Evolutionary conservation across 2,797 vertebrate genomes (phyloP), one percentile per base, ranked within the genome.

Genomic region (Trachurus trachurus): DNA sequence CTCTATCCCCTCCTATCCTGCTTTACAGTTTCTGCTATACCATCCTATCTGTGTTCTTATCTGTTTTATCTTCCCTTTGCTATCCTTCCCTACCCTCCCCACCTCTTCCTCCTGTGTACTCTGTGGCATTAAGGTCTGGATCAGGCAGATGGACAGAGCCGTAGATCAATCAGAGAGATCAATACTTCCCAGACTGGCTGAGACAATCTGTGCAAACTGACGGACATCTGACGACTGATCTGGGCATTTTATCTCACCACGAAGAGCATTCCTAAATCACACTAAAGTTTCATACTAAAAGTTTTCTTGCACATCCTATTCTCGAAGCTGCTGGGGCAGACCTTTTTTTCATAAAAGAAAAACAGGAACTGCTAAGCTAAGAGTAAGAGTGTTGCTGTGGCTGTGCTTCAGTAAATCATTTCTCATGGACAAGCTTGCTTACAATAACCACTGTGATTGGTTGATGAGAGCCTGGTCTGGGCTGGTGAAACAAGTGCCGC

Each of bases 131-230:
- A 83, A 82, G 81, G 86, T 81, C 86, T 61, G 77, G 81, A 88
- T 91, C 89, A 84, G 81, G 86, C 94, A 95, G 94, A 94, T 94
- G 93, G 94, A 94, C 88, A 66, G 80, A 81, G 87, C 84, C 84
- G 65, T 66, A 70, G 89, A 95, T 95, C 94, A 94, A 93, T 94
- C 89, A 69, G 69, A 66, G 66, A 59, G 88, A 95, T 95, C 93
- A 92, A 95, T 94, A 94, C 78, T 61, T 85, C 63, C 70, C 87
- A 90, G 87, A 92, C 90, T 85, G 89, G 88, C 78, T 84, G 77
- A 87, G 85, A 66, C 71, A 64, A 87, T 87, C 87, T 75, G 80
- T 50, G 66, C 70, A 68, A 84, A 83, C 80, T 82, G 88, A 89
- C 42, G 9, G 82, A 89, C 85, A 78, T 91, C 80, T 88, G 89